phyloP scores from a whole-genome alignment of 2,888 invertebrate species.

The Ochropleura plecta region DNA sequence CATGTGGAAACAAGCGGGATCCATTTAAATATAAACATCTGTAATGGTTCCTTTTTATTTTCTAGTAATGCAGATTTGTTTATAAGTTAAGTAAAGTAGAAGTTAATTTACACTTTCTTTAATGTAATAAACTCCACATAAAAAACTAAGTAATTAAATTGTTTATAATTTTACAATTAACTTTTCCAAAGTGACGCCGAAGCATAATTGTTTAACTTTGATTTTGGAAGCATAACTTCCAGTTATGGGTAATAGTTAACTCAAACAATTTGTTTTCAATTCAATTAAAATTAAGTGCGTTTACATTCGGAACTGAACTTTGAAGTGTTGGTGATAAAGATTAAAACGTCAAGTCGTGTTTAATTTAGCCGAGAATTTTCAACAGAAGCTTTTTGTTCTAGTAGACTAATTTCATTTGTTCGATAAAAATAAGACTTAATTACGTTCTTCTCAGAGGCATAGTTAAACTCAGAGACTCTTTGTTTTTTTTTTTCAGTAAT shows the following conservation, averaged over 20 bases:
- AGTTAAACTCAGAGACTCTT: no score
- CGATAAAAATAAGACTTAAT: background rate
- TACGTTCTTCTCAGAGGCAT: background rate
- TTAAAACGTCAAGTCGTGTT: slow-evolving; percentile 13
- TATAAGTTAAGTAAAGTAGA: background rate
- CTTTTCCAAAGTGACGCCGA: slow-evolving; percentile 2
- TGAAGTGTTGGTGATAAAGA: slow-evolving; percentile 31
- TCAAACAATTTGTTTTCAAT: slow-evolving; percentile 51
- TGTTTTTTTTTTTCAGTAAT: no score
- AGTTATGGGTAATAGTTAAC: slow-evolving; percentile 27
- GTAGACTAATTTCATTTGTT: background rate
- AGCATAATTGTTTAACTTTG: slow-evolving; percentile 47
- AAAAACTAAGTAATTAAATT: slow-evolving; percentile 4
- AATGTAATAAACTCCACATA: background rate
- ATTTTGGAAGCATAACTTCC: slow-evolving; percentile 27
- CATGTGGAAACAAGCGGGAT: no score
- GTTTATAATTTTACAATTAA: slow-evolving; percentile 31
- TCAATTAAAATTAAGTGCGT: slow-evolving; percentile 33
- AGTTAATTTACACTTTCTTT: background rate
- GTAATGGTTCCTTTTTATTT: background rate
- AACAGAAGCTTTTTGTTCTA: background rate
- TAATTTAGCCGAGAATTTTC: slow-evolving; percentile 1
- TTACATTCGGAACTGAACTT: slow-evolving; percentile 19
- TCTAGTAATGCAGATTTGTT: background rate
- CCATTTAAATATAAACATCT: no score